Base-by-base conservation (phyloP, 2,888 invertebrate species). In the Cetonia aurata region DNA sequence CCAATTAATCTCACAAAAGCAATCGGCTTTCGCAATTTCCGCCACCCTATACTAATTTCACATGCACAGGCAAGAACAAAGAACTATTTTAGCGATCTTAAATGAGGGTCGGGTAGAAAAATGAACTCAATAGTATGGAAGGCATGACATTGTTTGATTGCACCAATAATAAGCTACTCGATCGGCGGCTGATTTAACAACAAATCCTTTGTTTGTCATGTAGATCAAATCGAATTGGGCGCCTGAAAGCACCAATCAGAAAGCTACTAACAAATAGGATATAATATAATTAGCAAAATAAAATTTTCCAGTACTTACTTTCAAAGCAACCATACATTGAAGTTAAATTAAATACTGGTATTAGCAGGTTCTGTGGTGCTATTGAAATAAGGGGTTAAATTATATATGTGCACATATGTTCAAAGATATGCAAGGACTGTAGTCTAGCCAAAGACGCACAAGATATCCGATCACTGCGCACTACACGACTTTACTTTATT, bases 151-250 rank as follows among this genome's bases (percentile, higher is more conserved):
- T 70, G 66, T 70, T 46, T 31, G 56, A n/a, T 4, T 48, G 57
- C 56, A 60, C 67, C 42, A 67, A 70, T 69, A 70, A 74, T 68
- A 74, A 59, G 69, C 66, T 67, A 70, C 71, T 71, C 70, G 69
- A 74, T 70, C 71, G 73, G 74, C 70, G 65, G 73, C 70, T 66
- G 67, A 67, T 57, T 71, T 56, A 72, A 72, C 71, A 65, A 57
- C 52, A 70, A 72, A 66, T 37, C 48, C 50, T 41, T 70, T 70
- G n/a, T 41, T 70, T 70, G n/a, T 33, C 48, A 50, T 19, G 13
- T 17, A 9, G 15, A 17, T 50, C 17, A 15, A 50, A 50, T 50
- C 50, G 19, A 50, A 50, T 17, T 50, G 50, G 50, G 19, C 19
- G 13, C 19, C 3, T 50, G 50, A 15, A 50, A 50, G 50, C 13